Evolutionary conservation across 2,797 vertebrate species (phyloP).

Genomic region (Prunella strophiata): DNA sequence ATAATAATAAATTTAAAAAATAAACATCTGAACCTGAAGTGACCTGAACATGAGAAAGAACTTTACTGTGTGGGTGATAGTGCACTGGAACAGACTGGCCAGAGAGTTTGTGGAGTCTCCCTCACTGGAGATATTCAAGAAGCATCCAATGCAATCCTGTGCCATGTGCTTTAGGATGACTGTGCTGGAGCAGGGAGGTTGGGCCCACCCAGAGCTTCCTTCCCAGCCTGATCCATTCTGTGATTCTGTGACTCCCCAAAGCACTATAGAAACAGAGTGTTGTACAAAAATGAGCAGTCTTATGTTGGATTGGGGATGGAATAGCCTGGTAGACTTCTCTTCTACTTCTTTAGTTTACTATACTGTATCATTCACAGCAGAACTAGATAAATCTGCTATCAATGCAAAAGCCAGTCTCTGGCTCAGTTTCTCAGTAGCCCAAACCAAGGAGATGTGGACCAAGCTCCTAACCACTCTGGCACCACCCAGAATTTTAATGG

Average conservation of each 20-base stretch:
- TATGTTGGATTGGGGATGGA: not conserved
- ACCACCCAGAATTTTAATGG: not conserved
- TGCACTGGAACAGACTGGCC: rapidly evolving
- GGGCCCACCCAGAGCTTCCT: not conserved
- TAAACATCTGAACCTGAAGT: not conserved
- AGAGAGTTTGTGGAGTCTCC: not conserved
- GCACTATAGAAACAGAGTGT: rapidly evolving
- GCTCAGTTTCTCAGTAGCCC: not conserved
- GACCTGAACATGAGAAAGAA: not conserved
- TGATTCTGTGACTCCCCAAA: not conserved
- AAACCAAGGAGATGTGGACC: not conserved
- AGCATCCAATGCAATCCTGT: not conserved
- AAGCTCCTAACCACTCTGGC: not conserved
- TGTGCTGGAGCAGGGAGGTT: not conserved
- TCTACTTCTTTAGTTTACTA: not conserved
- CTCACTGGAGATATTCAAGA: not conserved
- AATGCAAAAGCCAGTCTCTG: not conserved
- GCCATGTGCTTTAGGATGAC: not conserved
- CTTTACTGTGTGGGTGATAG: not conserved
- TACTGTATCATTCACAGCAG: not conserved
- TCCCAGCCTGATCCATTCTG: not conserved
- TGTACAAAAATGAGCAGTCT: not conserved
- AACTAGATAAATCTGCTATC: not conserved
- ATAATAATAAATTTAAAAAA: not conserved
- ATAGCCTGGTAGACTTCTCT: not conserved